A percentile compares a stretch with the other conserved stretches of the same genome.
Evolutionary conservation across 1,140 invertebrate species (phyloP).

Genomic region (Lycorma delicatula): DNA sequence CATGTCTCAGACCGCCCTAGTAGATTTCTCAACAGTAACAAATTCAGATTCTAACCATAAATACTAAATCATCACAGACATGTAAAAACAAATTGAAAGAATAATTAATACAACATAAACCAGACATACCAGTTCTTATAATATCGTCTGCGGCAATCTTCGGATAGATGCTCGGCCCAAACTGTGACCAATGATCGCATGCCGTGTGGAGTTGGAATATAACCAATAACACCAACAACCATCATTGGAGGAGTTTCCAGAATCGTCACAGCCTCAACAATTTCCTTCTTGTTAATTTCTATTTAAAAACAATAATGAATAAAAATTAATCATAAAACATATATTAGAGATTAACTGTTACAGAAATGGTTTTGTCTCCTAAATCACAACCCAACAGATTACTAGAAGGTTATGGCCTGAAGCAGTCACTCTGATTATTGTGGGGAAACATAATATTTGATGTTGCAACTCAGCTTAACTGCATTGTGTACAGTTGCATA

Average conservation of each 20-base stretch:
- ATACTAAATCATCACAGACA: constrained; percentile 13
- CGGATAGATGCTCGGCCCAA: constrained; percentile 97
- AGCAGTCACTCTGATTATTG: constrained; percentile 39
- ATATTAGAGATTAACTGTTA: constrained; percentile 40
- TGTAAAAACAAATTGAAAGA: background rate
- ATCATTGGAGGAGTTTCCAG: constrained; percentile 98
- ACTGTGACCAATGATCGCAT: constrained; percentile 89
- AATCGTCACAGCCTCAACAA: constrained; percentile 97
- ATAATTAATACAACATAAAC: background rate
- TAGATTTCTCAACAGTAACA: constrained; percentile 12
- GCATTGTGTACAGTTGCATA: too few relatives aligned
- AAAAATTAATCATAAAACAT: background rate
- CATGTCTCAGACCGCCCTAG: constrained; percentile 21
- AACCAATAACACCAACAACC: constrained; percentile 94
- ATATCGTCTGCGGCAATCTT: constrained; percentile 96
- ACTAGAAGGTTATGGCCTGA: constrained; percentile 51
- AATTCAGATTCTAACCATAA: constrained; percentile 12
- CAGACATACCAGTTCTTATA: constrained; percentile 98
- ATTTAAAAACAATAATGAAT: constrained; percentile 24
- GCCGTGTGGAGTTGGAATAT: constrained; percentile 97
- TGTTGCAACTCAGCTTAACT: constrained; percentile 42
- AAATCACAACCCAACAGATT: constrained; percentile 55
- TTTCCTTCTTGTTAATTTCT: constrained; percentile 99
- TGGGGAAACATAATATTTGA: constrained; percentile 47
- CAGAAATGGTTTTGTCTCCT: constrained; percentile 61